Base-by-base conservation (phyloP, 2,797 vertebrate genomes). In the Adelosebastes latens region DNA sequence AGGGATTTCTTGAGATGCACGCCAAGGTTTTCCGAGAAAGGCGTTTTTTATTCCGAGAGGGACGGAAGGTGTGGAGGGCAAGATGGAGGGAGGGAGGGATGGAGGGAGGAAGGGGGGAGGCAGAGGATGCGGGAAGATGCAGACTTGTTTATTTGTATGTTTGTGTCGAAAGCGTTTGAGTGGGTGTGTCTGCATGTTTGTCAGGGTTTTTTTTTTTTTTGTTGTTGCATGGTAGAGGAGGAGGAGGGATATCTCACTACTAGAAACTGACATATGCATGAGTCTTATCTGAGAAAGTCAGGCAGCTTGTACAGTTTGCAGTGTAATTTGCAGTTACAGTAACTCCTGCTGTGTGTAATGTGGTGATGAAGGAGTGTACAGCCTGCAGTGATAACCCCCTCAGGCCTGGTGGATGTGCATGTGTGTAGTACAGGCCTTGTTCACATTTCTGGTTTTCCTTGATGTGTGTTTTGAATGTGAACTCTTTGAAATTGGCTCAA, bases 1-100 rank as follows among this genome's bases (percentile, higher is more conserved):
- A 84, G 84, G 85, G 82, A 82, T 69, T 83, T 80, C 67, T 78
- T 7, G 69, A 90, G 82, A 89, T 80, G 88, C 80, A 85, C 32
- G 79, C 75, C 77, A 79, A 84, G 84, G 70, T 82, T 86, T 90
- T 87, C 74, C 67, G 68, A 87, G 85, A 77, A 74, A 79, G 60
- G 24, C 52, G 16, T 56, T 32, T 67, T 75, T 75, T 71, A 87
- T 90, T 84, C 70, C 10, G 55, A 78, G 59, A 80, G 77, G 77
- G 77, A 85, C 55, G 69, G 84, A 81, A 88, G 80, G 83, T 84
- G 85, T 71, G 64, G 71, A 85, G 81, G 77, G 76, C 75, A 73
- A 67, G 72, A 63, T 77, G 85, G 63, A 61, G 49, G 64, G 64
- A 61, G 65, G 78, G 25, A 63, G 12, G 52, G 39, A 14, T 59